Base-by-base conservation (phyloP, 2,888 invertebrate species). In the Drepanosiphum platanoidis region DNA sequence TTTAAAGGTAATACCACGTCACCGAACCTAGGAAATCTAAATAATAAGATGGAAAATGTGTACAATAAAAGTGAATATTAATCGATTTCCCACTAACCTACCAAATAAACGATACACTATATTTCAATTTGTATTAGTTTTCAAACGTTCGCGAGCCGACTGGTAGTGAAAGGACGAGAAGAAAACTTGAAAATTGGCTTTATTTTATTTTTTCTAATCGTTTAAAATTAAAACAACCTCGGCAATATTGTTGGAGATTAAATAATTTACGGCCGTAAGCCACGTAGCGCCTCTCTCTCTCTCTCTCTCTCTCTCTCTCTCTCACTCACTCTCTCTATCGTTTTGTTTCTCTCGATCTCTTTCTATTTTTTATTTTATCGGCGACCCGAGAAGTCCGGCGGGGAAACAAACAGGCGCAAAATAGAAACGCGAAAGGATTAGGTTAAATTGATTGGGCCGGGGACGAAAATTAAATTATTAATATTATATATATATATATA, bases 401-500 rank as follows among this genome's bases (percentile, higher is more conserved):
- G 36, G 15, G 27, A 27, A 68, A 15, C 18, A 79, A 79, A 79
- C 68, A n/a, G 68, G 32, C 46, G 46, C 34, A 18, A 68, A 68
- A 68, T n/a, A 32, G 42, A 22, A 30, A 18, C n/a, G 32, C 32
- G 32, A 66, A 66, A 46, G 80, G 80, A 52, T 58, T 68, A 68
- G 36, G 36, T 39, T 11, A 58, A 30, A 70, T 36, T 30, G 52
- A 68, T 80, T 36, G 70, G 70, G 46, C 46, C 8, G 46, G 46
- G 61, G 34, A 79, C 68, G 77, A 22, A 78, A 68, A 79, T 66
- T 39, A n/a, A n/a, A n/a, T n/a, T n/a, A n/a, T n/a, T n/a, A n/a
- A n/a, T n/a, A n/a, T n/a, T n/a, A n/a, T n/a, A n/a, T n/a, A n/a
- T n/a, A n/a, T n/a, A n/a, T n/a, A n/a, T n/a, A n/a, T n/a, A n/a